A percentile compares a stretch with the other conserved stretches of the same genome.
These are phyloP conservation scores for Poeciliopsis turrubarensis DNA, from an alignment of 2,113 vertebrate genomes.

Conservation along the genomic window DNA sequence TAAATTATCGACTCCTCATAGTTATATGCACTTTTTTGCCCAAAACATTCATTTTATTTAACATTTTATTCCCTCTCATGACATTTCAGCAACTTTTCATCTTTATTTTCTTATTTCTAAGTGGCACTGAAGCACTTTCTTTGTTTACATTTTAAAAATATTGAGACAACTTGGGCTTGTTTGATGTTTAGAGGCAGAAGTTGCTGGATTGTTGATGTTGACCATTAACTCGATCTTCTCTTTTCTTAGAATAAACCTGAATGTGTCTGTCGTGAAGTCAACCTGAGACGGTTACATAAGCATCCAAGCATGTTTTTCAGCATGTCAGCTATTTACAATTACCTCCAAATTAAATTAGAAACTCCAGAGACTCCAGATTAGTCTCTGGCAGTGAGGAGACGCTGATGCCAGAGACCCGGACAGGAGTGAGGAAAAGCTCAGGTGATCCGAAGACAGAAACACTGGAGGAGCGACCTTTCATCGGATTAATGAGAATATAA, in stretches of 20 bases:
- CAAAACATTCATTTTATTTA: too few species aligned
- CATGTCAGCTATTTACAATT: slow-evolving; percentile 45
- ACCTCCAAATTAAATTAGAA: slow-evolving; percentile 46
- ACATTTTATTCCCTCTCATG: neutral
- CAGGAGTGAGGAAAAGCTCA: slow-evolving; percentile 5
- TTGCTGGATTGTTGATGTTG: too few species aligned
- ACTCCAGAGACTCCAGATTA: neutral
- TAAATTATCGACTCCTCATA: neutral
- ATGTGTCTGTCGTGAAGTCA: too few species aligned
- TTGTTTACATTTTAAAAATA: neutral
- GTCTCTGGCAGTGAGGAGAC: slow-evolving; percentile 33
- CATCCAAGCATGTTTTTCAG: neutral
- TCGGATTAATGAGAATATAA: slow-evolving; percentile 3
- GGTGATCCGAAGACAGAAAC: neutral
- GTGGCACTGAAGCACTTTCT: neutral
- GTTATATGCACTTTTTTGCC: neutral
- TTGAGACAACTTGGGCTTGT: neutral
- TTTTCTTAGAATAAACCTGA: too few species aligned
- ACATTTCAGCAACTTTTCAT: neutral
- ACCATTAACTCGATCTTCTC: too few species aligned
- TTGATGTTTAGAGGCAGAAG: too few species aligned
- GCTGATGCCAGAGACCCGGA: neutral
- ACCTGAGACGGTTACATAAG: neutral
- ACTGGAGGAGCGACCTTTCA: slow-evolving; percentile 3
- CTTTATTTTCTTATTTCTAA: neutral